phyloP scores from a whole-genome alignment of 2,113 vertebrate genomes.

The Gavia stellata region DNA sequence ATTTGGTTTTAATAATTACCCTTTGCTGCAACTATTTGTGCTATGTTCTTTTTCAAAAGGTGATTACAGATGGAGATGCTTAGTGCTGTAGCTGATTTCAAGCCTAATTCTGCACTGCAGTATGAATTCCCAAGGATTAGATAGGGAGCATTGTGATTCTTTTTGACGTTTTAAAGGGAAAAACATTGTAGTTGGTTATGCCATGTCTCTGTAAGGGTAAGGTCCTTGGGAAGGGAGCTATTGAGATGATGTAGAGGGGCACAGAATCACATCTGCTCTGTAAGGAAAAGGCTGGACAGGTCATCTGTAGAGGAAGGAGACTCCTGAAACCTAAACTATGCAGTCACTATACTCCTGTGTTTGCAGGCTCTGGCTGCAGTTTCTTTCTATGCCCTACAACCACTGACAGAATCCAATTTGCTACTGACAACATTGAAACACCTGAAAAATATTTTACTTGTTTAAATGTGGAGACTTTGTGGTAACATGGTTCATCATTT shows the following conservation, averaged over 20 bases:
- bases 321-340: not conserved
- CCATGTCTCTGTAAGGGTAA: fast-evolving
- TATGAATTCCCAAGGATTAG: not conserved
- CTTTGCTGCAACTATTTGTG: not conserved
- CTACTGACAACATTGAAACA: not conserved
- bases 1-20: not conserved
- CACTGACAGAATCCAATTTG: not conserved
- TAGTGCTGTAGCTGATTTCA: not conserved
- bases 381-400: not conserved
- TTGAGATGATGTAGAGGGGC: not conserved
- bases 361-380: not conserved
- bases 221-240: not conserved
- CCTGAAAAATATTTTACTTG: not conserved
- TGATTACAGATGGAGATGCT: not conserved
- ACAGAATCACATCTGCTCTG: not conserved
- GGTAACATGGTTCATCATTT: not conserved
- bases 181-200: not conserved
- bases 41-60: not conserved
- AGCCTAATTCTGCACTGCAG: not conserved
- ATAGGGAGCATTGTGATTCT: not conserved
- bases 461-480: not conserved
- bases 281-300: not conserved
- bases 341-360: not conserved
- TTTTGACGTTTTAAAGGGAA: not conserved
- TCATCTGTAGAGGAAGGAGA: not conserved